Base-by-base conservation (phyloP, 1,140 invertebrate genomes). In the Drosophila lowei region DNA sequence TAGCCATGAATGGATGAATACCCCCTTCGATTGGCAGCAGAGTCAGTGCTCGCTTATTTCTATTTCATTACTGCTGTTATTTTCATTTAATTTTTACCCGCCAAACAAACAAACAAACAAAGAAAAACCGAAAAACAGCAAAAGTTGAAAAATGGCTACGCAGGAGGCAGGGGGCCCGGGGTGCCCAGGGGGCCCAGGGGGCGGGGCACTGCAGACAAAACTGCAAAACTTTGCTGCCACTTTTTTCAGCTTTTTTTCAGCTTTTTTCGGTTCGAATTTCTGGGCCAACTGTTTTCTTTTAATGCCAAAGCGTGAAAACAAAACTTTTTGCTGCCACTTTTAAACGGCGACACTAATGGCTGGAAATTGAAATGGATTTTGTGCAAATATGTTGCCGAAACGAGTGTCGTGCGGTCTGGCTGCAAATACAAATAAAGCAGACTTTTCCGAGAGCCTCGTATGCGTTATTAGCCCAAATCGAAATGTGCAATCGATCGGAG, bases 271-370 rank as follows among this genome's bases (percentile, higher is more conserved):
- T 55, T 54, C 42, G 60, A 50, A 60, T 53, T 56, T 56, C 67
- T 57, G 15, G 41, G 18, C 44, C 41, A 52, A 79, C 70, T 85
- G 80, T 86, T 86, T 86, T 77, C 80, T 86, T 85, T 86, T 88
- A 81, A 86, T 88, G 77, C 74, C 65, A 73, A 74, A 74, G 83
- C 83, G 83, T 88, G 81, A 86, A 86, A 86, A 86, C 83, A 86
- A 86, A 86, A 86, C 77, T 75, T 77, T 80, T 67, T 49, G 18
- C 48, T 54, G 52, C 50, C 59, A 62, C 55, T 77, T 76, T 81
- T 68, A 72, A 83, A 67, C 78, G 58, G 60, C 71, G 79, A 70
- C 84, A 77, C 78, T 88, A 88, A 88, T 88, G 79, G 83, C 72
- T 68, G 46, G 58, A 79, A 88, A 88, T 88, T 68, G 78, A 83